phyloP scores from a whole-genome alignment of 2,797 vertebrate genomes.

The Liparis tanakae region DNA sequence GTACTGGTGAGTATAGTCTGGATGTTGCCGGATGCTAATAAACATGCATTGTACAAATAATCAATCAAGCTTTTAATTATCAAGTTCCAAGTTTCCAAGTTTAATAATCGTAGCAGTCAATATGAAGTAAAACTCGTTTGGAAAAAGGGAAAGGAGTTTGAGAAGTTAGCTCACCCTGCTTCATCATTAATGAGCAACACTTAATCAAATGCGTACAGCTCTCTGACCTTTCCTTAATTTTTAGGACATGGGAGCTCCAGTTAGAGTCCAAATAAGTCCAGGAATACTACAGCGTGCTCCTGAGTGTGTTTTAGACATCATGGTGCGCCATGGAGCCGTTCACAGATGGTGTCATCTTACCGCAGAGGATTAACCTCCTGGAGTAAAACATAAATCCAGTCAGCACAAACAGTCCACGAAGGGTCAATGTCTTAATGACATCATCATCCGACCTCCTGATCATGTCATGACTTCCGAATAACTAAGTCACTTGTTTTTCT shows the following conservation, averaged over 20 bases:
- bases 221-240: slow-evolving; percentile 15
- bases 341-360: slow-evolving; percentile 69
- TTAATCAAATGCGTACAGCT: not conserved
- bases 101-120: not conserved
- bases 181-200: not conserved
- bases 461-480: slow-evolving; percentile 12
- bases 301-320: not conserved
- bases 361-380: slow-evolving; percentile 59
- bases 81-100: not conserved
- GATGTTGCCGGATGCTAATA: slow-evolving; percentile 26
- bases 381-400: slow-evolving; percentile 42
- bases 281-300: slow-evolving; percentile 13
- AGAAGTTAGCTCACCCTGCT: not conserved
- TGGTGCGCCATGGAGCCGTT: slow-evolving; percentile 6
- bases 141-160: not conserved
- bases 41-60: not conserved
- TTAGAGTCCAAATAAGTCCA: slow-evolving; percentile 22
- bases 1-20: not conserved
- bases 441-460: slow-evolving; percentile 3
- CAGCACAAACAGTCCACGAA: slow-evolving; percentile 15
- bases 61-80: not conserved
- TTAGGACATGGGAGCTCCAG: not conserved
- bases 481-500: slow-evolving; percentile 12
- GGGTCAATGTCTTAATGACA: slow-evolving; percentile 26
- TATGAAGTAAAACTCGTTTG: not conserved